These are phyloP conservation scores for Hippopotamus amphibius DNA, from an alignment of 2,113 vertebrate species.

Conservation along the genomic window DNA sequence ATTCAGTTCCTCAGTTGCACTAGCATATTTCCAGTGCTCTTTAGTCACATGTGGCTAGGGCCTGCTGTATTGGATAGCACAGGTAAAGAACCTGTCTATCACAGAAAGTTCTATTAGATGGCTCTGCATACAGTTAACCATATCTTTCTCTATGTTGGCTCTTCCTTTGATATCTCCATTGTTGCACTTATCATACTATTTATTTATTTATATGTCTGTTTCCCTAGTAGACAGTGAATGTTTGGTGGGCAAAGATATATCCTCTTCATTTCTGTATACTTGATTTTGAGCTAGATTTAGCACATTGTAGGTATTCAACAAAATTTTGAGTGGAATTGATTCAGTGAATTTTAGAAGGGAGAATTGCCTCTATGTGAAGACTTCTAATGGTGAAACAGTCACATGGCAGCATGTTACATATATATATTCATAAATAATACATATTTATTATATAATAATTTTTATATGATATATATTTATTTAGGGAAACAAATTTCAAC, in stretches of 20 bases:
- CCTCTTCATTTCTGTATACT: not conserved
- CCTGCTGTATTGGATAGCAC: not conserved
- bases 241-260: not conserved
- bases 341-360: slow-evolving; percentile 23
- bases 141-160: not conserved
- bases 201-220: slow-evolving; percentile 11
- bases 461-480: not conserved
- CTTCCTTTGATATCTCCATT: not conserved
- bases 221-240: not conserved
- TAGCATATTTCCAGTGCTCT: not conserved
- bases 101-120: not conserved
- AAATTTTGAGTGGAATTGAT: not conserved
- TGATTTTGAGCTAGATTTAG: not conserved
- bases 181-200: not conserved
- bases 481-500: not conserved
- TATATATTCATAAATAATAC: not conserved
- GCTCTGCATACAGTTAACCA: not conserved
- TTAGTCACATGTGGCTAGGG: not conserved
- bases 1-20: not conserved
- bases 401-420: not conserved
- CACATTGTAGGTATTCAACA: not conserved
- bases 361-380: not conserved
- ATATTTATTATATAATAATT: not conserved
- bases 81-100: not conserved
- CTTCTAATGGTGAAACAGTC: not conserved